Percentiles rank a stretch among this genome's conserved stretches.
Evolutionary conservation across 2,888 invertebrate species (phyloP).

Genomic region (Sabatieria punctata): DNA sequence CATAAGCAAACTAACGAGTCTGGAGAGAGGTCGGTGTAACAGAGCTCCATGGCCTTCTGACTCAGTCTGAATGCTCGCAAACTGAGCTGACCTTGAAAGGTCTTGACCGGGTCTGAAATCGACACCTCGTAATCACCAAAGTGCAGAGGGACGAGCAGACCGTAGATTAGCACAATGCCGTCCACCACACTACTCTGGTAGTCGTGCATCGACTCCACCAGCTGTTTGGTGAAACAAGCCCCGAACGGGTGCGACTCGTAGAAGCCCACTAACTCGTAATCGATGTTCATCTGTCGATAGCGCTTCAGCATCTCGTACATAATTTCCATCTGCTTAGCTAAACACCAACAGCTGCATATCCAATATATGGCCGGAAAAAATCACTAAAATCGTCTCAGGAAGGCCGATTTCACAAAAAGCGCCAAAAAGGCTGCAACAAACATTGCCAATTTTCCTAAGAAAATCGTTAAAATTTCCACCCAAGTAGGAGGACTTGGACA

Average conservation of each 20-base stretch:
- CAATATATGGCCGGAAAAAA: no score
- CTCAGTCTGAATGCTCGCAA: constrained; percentile 89
- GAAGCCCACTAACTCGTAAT: constrained; percentile 62
- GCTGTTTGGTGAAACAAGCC: constrained; percentile 75
- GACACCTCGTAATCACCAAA: no score
- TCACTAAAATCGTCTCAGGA: no score
- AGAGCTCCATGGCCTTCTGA: constrained; percentile 85
- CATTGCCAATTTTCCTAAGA: no score
- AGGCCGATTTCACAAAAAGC: no score
- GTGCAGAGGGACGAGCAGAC: no score
- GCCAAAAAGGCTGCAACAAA: no score
- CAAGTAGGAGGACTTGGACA: no score
- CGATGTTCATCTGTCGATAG: constrained; percentile 29
- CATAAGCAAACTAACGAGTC: constrained; percentile 53
- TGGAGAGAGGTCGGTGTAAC: constrained; percentile 61
- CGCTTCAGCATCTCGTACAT: constrained; percentile 6
- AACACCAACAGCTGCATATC: not conserved
- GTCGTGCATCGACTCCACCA: constrained; percentile 89
- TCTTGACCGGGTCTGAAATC: constrained; percentile 68
- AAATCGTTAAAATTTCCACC: no score
- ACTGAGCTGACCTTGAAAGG: constrained; percentile 80
- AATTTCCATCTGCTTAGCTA: constrained; percentile 6
- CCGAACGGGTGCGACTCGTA: constrained; percentile 94
- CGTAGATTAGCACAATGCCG: constrained; percentile 93
- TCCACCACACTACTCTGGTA: constrained; percentile 97